phyloP scores from a whole-genome alignment of 2,888 invertebrate species.

The Pollenia angustigena region DNA sequence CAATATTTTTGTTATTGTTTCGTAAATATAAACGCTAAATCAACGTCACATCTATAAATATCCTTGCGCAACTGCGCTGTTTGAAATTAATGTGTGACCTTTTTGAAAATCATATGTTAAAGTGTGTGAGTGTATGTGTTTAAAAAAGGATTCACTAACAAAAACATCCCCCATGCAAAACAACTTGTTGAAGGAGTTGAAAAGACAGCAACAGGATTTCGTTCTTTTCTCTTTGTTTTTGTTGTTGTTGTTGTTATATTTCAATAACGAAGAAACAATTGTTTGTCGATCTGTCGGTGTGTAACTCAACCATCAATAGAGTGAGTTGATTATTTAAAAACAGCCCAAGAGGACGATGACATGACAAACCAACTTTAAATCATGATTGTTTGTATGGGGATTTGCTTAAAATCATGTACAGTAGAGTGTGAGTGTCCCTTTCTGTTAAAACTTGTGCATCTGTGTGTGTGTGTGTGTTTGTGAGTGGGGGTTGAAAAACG shows the following conservation, averaged over 20 bases:
- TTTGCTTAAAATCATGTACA: constrained; percentile 20
- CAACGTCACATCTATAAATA: constrained; percentile 45
- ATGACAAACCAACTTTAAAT: constrained; percentile 56
- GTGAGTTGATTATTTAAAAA: not conserved
- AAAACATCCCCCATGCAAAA: constrained; percentile 18
- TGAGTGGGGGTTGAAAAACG: constrained; percentile 66
- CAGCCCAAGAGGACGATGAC: constrained; percentile 64
- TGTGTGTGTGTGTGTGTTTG: constrained; percentile 1
- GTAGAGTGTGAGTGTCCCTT: constrained; percentile 14
- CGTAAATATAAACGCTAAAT: constrained; percentile 48
- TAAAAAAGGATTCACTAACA: constrained; percentile 48
- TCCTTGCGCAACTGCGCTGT: constrained; percentile 35
- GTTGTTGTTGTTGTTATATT: constrained; percentile 27
- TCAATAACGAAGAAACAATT: constrained; percentile 24
- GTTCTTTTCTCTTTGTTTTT: not conserved
- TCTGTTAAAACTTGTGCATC: not conserved
- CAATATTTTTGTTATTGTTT: constrained; percentile 6
- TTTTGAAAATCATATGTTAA: not conserved
- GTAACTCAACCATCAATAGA: not conserved
- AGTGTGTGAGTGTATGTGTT: not conserved
- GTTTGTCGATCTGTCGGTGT: not conserved
- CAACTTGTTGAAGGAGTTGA: constrained; percentile 46
- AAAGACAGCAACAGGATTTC: constrained; percentile 62
- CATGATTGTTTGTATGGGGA: constrained; percentile 48
- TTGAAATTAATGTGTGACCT: constrained; percentile 24